These are phyloP conservation scores for Calyptomena viridis DNA, from an alignment of 2,113 vertebrate genomes.

Conservation along the genomic window DNA sequence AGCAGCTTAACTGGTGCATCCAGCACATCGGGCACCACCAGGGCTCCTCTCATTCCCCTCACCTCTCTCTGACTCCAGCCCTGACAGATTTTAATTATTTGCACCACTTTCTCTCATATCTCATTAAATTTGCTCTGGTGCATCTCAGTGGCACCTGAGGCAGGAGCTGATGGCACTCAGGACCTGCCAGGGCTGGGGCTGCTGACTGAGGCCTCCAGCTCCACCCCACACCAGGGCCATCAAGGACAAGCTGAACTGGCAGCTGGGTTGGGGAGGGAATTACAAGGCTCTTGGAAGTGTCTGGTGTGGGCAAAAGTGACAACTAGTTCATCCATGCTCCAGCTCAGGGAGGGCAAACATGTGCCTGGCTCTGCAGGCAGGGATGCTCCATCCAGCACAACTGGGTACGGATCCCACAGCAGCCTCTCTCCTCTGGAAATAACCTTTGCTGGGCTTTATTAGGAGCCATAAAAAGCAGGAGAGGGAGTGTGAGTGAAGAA, in stretches of 20 bases:
- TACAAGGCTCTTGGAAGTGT: fast-evolving
- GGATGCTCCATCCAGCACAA: background rate
- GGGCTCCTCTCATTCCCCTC: background rate
- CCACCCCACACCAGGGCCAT: background rate
- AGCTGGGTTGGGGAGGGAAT: background rate
- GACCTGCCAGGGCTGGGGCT: background rate
- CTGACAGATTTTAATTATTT: background rate
- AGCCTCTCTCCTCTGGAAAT: background rate
- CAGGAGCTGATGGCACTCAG: fast-evolving
- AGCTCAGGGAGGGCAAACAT: background rate
- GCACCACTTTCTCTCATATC: background rate
- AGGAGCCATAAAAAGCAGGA: background rate
- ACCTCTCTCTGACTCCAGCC: background rate
- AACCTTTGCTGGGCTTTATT: constrained; percentile 28
- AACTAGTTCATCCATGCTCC: fast-evolving
- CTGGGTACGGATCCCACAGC: background rate
- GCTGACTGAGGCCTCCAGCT: fast-evolving
- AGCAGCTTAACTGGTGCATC: background rate
- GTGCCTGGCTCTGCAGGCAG: fast-evolving
- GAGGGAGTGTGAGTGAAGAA: constrained; percentile 2
- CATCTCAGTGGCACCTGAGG: background rate
- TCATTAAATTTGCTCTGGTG: background rate
- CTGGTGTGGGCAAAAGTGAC: background rate
- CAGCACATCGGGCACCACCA: background rate
- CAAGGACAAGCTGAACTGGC: background rate